Percentiles rank a stretch among this genome's conserved stretches.
Evolutionary conservation across 2,888 invertebrate genomes (phyloP).

Genomic region (Cantharis rufa): DNA sequence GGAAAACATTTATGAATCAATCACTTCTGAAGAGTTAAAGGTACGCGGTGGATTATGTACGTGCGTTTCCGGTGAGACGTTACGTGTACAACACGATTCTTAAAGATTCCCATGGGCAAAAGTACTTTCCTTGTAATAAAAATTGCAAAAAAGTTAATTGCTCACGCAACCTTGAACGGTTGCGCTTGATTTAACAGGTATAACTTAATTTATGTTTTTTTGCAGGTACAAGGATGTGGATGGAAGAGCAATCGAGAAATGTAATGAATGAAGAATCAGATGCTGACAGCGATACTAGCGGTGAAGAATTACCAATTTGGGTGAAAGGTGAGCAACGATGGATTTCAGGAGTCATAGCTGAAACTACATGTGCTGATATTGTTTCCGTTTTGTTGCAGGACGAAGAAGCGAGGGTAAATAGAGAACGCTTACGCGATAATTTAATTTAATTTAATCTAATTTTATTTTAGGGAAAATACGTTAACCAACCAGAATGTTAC

Average conservation of each 20-base stretch:
- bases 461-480: conserved; percentile 49
- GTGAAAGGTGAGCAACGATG: conserved; percentile 77
- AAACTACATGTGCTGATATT: conserved; percentile 80
- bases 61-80: conserved; percentile 42
- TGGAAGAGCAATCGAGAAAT: conserved; percentile 42
- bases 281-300: conserved; percentile 60
- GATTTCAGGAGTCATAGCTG: conserved; percentile 76
- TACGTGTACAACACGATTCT: conserved; percentile 35
- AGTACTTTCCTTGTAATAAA: conserved; percentile 5
- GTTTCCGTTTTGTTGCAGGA: conserved; percentile 71
- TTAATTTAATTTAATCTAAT: neutral
- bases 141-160: neutral
- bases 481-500: conserved; percentile 58
- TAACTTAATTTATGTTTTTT: neutral
- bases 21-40: conserved; percentile 5
- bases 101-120: conserved; percentile 37
- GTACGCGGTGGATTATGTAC: conserved; percentile 25
- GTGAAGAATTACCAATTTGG: conserved; percentile 75
- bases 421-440: neutral
- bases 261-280: conserved; percentile 40
- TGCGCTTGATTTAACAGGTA: conserved; percentile 5
- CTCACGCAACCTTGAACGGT: conserved; percentile 7
- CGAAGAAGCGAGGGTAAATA: conserved; percentile 53
- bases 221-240: conserved; percentile 44
- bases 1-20: conserved; percentile 19